Percentiles rank a stretch among this genome's conserved stretches.
phyloP scores from a whole-genome alignment of 2,888 invertebrate genomes.

The Tetranychus piercei region DNA sequence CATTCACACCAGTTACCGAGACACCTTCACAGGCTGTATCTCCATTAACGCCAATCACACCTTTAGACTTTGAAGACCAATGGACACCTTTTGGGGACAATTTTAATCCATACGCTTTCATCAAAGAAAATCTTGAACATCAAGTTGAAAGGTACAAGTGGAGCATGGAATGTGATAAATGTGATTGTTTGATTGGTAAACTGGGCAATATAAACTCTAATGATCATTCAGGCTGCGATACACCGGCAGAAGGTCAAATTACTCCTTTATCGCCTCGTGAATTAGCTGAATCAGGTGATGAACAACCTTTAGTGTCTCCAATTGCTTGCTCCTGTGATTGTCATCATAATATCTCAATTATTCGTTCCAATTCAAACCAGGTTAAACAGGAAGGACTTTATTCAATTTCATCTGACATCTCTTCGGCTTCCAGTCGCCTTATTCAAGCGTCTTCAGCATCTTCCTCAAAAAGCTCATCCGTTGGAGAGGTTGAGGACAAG shows the following conservation, averaged over 20 bases:
- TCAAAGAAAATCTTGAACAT: neutral
- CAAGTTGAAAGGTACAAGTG: neutral
- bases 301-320: constrained; percentile 20
- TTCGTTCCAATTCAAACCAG: constrained; percentile 13
- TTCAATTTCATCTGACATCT: constrained; percentile 17
- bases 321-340: constrained; percentile 19
- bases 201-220: neutral
- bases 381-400: constrained; percentile 15
- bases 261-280: neutral
- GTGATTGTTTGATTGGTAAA: constrained; percentile 4
- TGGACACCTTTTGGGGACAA: constrained; percentile 20
- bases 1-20: constrained; percentile 8
- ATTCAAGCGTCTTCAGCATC: constrained; percentile 17
- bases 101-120: constrained; percentile 11
- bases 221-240: neutral
- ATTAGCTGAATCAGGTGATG: constrained; percentile 11
- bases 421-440: constrained; percentile 21
- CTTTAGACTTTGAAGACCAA: constrained; percentile 16
- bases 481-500: constrained; percentile 13
- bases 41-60: constrained; percentile 19
- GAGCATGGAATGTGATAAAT: constrained; percentile 8
- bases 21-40: constrained; percentile 5
- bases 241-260: neutral
- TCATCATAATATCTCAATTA: constrained; percentile 10
- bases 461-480: constrained; percentile 15